Conservation (phyloP, 2,797 vertebrate species). For the Sebastes taczanowskii region DNA sequence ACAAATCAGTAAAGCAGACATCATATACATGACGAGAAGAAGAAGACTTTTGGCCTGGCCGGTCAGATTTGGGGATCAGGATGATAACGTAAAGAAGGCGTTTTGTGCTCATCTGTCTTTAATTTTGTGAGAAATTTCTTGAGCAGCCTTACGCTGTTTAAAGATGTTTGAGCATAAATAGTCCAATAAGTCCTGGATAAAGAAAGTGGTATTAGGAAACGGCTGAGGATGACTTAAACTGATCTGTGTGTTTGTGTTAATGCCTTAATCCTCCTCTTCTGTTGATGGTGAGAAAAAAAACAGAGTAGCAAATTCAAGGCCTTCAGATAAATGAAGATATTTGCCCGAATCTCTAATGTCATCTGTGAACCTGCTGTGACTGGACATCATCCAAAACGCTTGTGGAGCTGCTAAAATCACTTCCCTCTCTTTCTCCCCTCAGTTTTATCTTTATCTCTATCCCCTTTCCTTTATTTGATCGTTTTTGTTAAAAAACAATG, state of each 20-base stretch:
- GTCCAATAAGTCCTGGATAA: background rate
- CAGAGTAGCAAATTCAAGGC: background rate
- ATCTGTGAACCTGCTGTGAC: conserved; percentile 19
- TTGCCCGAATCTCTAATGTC: background rate
- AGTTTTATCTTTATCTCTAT: background rate
- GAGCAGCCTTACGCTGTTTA: background rate
- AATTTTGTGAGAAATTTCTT: background rate
- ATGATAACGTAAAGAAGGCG: background rate
- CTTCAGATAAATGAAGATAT: background rate
- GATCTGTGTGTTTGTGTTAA: background rate
- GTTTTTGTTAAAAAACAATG: background rate
- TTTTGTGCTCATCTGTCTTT: background rate
- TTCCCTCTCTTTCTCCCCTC: background rate
- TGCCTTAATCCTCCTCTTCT: background rate
- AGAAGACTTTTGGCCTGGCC: background rate
- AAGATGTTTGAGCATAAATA: background rate
- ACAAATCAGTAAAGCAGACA: conserved; percentile 90
- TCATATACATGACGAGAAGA: conserved; percentile 41
- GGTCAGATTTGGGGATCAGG: conserved; percentile 1
- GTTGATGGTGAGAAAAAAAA: background rate
- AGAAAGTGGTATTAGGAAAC: background rate
- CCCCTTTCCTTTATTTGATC: background rate
- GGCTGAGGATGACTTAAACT: background rate
- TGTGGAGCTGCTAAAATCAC: background rate
- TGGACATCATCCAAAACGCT: conserved; percentile 5